phyloP scores from a whole-genome alignment of 2,113 vertebrate species.

The Meleagris gallopavo region DNA sequence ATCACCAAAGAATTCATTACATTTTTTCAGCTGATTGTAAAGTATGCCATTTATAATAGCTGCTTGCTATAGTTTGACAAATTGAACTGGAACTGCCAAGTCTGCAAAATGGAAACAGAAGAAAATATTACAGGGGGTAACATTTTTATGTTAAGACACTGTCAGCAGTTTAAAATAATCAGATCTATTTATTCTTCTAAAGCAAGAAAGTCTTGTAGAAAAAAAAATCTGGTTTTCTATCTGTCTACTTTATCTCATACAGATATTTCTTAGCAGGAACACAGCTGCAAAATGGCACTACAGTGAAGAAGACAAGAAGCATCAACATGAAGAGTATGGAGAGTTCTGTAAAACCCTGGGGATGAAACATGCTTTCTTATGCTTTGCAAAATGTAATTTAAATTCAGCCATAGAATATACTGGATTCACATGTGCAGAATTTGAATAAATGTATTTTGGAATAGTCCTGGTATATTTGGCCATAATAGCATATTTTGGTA shows the following conservation, averaged over 20 bases:
- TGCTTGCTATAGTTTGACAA: background rate
- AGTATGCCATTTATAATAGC: background rate
- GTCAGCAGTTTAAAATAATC: background rate
- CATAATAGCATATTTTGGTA: background rate
- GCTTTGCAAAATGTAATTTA: background rate
- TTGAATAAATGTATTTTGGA: accelerated
- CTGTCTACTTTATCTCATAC: background rate
- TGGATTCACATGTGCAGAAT: background rate
- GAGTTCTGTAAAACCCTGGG: background rate
- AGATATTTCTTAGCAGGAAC: background rate
- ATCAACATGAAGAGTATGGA: background rate
- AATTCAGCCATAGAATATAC: background rate
- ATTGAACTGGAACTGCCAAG: background rate
- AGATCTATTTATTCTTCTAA: background rate
- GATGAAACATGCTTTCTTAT: background rate
- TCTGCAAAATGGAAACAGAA: background rate
- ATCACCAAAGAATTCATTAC: background rate
- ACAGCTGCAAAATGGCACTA: background rate
- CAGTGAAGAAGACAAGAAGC: background rate
- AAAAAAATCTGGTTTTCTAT: background rate
- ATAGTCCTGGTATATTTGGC: background rate
- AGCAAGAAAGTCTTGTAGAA: background rate
- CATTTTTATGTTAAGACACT: background rate
- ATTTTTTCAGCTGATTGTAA: background rate
- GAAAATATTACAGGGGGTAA: background rate